Conservation (phyloP, 2,888 invertebrate species). For the Nymphalis urticae region DNA sequence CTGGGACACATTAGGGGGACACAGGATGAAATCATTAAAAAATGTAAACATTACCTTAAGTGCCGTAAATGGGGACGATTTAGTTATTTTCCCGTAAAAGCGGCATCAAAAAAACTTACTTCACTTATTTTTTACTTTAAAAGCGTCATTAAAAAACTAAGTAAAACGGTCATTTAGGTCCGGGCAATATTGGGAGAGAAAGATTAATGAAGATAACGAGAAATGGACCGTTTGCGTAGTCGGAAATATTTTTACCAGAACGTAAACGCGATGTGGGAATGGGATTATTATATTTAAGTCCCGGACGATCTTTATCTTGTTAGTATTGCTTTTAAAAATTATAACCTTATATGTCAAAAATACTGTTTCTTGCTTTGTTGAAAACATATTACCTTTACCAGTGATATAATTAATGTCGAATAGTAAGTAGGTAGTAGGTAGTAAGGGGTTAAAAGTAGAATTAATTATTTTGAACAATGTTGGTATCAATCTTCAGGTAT, state of each 20-base stretch:
- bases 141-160: constrained; percentile 50
- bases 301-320: background rate
- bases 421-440: too few species aligned
- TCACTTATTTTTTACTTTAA: constrained; percentile 40
- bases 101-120: constrained; percentile 52
- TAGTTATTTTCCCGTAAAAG: constrained; percentile 67
- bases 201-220: constrained; percentile 66
- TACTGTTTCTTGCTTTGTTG: too few species aligned
- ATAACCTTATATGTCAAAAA: background rate
- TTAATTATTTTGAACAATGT: too few species aligned
- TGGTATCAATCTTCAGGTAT: too few species aligned
- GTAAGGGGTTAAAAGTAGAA: too few species aligned
- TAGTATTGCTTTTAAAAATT: background rate
- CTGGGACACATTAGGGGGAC: constrained; percentile 28
- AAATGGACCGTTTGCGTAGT: constrained; percentile 67
- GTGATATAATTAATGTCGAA: too few species aligned
- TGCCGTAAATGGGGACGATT: constrained; percentile 65
- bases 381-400: too few species aligned
- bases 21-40: constrained; percentile 35
- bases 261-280: constrained; percentile 17
- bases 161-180: constrained; percentile 64
- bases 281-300: constrained; percentile 19
- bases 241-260: constrained; percentile 47
- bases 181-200: constrained; percentile 54
- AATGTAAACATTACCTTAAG: constrained; percentile 51